Base-by-base conservation (phyloP, 2,113 vertebrate species). In the Canis aureus region DNA sequence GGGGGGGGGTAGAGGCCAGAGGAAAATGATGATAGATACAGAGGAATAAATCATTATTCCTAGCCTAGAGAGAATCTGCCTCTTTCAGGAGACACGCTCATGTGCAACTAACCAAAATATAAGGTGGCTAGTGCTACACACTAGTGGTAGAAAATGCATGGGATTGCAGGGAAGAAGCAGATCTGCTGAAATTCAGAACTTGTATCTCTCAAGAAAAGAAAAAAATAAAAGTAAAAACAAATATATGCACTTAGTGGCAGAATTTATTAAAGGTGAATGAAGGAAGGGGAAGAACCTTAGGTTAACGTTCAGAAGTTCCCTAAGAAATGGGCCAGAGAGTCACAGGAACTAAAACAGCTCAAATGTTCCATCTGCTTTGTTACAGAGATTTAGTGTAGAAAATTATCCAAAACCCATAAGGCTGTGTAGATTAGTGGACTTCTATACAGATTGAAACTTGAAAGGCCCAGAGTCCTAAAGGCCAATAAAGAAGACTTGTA, bases 211-310 rank as follows among this genome's bases (percentile, higher is more conserved):
- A 73, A 43, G 32, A 93, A 91, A 13, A 80, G 7, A 35, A 90
- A 89, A 85, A 92, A 25, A 64, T 43, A 69, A 69, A 96, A 74
- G n/a, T 1, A 10, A 87, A 86, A 93, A 69, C 17, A 64, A 80
- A 53, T 49, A 7, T 3, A 55, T 25, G 7, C 1, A 71, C 67
- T 67, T 20, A n/a, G 43, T 15, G 74, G 92, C 38, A 92, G 89
- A 90, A 93, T 86, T 60, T 81, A 74, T 62, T 81, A 59, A 20
- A 95, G 7, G 32, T 81, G 32, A 94, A 55, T 73, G 27, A 81
- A 76, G 80, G 16, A 22, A 43, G 0, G 6, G 32, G 27, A 10
- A 59, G 35, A 69, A 64, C 49, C 81, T 92, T 85, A 43, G n/a
- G 82, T 51, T 32, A 67, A 11, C 8, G 11, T 92, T 55, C 20